These are phyloP conservation scores for Neosilurus hyrtlii DNA, from an alignment of 2,797 vertebrate genomes.

Conservation along the genomic window DNA sequence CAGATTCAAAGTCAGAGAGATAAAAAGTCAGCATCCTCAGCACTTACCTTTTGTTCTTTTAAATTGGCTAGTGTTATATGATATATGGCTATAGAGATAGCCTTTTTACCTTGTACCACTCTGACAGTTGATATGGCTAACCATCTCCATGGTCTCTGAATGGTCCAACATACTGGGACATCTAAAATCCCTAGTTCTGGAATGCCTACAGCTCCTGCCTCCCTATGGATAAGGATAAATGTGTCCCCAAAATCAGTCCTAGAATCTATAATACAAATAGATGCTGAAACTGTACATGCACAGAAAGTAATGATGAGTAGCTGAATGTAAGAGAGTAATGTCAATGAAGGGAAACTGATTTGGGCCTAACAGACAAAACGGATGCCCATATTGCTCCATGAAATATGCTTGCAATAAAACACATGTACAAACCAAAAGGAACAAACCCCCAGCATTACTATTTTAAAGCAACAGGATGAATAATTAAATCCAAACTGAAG, in stretches of 20 bases:
- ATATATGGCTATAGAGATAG: neutral
- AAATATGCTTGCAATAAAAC: neutral
- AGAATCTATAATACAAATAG: neutral
- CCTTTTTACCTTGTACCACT: neutral
- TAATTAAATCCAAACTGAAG: neutral
- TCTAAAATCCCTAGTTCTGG: neutral
- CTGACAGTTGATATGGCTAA: neutral
- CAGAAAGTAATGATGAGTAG: neutral
- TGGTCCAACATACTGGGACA: neutral
- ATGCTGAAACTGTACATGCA: neutral
- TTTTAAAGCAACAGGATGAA: neutral
- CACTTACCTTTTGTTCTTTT: slow-evolving; percentile 32
- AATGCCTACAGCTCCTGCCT: neutral
- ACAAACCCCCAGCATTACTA: neutral
- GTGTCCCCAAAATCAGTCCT: neutral
- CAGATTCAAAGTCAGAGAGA: slow-evolving; percentile 53
- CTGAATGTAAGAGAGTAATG: neutral
- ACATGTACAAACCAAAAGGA: neutral
- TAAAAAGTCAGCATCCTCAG: slow-evolving; percentile 46
- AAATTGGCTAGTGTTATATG: neutral
- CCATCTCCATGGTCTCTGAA: neutral
- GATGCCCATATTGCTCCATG: neutral
- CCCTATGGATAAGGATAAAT: neutral
- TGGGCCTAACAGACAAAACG: neutral
- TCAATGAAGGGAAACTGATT: neutral